A percentile compares a stretch with the other conserved stretches of the same genome.
Conservation (phyloP, 2,797 vertebrate species). For the Protonibea diacanthus region DNA sequence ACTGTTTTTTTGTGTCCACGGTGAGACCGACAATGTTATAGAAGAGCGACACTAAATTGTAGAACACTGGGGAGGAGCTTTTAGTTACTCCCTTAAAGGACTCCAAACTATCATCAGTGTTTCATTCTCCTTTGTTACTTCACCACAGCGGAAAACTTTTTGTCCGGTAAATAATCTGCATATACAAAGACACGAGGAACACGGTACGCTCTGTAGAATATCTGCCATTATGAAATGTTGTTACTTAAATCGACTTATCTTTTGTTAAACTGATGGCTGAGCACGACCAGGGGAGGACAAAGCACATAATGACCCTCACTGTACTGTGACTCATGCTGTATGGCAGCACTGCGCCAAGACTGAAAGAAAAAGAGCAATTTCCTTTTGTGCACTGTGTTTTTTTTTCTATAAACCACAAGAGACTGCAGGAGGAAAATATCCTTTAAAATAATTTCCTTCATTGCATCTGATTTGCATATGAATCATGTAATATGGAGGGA, state of each 20-base stretch:
- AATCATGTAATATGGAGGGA: conserved; percentile 67
- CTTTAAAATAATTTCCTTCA: conserved; percentile 62
- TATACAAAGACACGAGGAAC: conserved; percentile 10
- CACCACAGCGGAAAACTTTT: background rate
- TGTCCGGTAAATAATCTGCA: background rate
- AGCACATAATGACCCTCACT: conserved; percentile 54
- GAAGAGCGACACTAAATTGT: too few relatives aligned
- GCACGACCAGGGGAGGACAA: conserved; percentile 19
- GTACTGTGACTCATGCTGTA: conserved; percentile 54
- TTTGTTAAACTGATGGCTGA: conserved; percentile 44
- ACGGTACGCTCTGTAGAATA: background rate
- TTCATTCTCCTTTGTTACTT: background rate
- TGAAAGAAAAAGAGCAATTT: conserved; percentile 58
- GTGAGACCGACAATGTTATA: too few relatives aligned
- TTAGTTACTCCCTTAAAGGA: background rate
- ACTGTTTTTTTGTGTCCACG: too few relatives aligned
- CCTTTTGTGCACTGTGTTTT: conserved; percentile 44
- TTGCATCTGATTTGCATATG: conserved; percentile 81
- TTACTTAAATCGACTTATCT: conserved; percentile 35
- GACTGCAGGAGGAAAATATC: conserved; percentile 55
- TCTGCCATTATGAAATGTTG: conserved; percentile 20
- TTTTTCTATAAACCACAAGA: conserved; percentile 28
- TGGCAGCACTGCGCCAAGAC: conserved; percentile 52
- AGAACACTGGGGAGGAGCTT: too few relatives aligned
- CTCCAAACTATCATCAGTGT: background rate